phyloP scores from a whole-genome alignment of 2,888 invertebrate genomes.

The Bugula neritina region DNA sequence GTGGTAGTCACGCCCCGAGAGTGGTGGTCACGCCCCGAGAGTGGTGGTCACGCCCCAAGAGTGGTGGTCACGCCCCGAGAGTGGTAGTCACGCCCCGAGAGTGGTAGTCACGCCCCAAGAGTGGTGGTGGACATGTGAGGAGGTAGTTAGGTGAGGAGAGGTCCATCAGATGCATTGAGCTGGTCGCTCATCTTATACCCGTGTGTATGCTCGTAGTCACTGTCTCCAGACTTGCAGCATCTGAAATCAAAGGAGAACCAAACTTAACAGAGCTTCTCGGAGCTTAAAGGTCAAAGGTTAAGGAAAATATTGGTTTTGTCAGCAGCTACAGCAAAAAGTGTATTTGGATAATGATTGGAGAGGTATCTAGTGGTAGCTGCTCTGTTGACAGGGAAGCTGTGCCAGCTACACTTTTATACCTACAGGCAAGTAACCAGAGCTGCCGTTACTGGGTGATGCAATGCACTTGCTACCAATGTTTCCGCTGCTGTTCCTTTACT shows the following conservation, averaged over 20 bases:
- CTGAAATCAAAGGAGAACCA: background rate
- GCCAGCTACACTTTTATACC: background rate
- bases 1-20: too few relatives aligned
- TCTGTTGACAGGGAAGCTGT: background rate
- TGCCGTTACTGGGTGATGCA: background rate
- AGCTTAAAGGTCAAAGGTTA: background rate
- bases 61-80: too few relatives aligned
- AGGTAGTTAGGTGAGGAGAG: background rate
- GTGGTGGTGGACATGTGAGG: too few relatives aligned
- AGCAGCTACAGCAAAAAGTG: background rate
- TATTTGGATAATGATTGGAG: background rate
- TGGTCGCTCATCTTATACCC: constrained; percentile 12
- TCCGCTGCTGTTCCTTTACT: too few relatives aligned
- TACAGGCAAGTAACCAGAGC: background rate
- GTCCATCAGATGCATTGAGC: background rate
- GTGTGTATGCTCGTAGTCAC: constrained; percentile 10
- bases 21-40: too few relatives aligned
- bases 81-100: too few relatives aligned
- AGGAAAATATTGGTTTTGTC: background rate
- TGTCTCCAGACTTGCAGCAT: background rate
- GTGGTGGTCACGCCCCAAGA: too few relatives aligned
- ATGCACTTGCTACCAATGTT: background rate
- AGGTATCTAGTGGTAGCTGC: background rate
- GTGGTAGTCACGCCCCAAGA: too few relatives aligned
- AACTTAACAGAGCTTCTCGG: too few relatives aligned